Base-by-base conservation (phyloP, 1,140 invertebrate genomes). In the Anastrepha ludens region DNA sequence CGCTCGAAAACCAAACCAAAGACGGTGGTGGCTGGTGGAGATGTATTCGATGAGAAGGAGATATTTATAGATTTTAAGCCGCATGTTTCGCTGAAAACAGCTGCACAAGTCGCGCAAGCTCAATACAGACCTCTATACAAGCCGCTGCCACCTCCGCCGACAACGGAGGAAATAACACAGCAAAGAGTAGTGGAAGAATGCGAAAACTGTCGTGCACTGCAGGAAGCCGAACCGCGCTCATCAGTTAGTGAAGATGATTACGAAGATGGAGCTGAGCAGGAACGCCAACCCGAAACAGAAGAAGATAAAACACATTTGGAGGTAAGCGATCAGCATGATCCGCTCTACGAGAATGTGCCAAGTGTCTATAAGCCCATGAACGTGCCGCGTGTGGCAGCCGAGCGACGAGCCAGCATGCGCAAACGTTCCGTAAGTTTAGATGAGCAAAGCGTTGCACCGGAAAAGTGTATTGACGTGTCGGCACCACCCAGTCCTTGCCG, bases 31-130 rank as follows among this genome's bases (percentile, higher is more conserved):
- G 89, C 91, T 81, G 88, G 93, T 93, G 13, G 88, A 1, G 90
- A 91, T 13, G 87, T 86, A 2, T 88, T 88, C 0, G 95, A 97
- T 89, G 96, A 96, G 91, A 95, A 96, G 90, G 97, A 98, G 93
- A 97, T 98, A 87, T 96, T 98, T 74, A 97, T 98, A 89, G 96
- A 97, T 92, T 98, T 97, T 91, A 97, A 98, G 93, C 97, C 97
- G 13, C 95, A 96, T 70, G 94, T 96, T 2, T 94, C 94, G 7
- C 94, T 94, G 94, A 90, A 81, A 50, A 2, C n/a, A 20, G n/a
- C n/a, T 3, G 70, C 70, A 55, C 74, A 81, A 29, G 0, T 81
- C 0, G 47, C 74, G 3, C 74, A n/a, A 81, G 47, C 74, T 81
- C n/a, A 50, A 81, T 29, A 81, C 8, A 17, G 74, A 29, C 7